Percentiles rank a stretch among this genome's conserved stretches.
phyloP scores from a whole-genome alignment of 2,797 vertebrate species.

The Danio albolineatus region DNA sequence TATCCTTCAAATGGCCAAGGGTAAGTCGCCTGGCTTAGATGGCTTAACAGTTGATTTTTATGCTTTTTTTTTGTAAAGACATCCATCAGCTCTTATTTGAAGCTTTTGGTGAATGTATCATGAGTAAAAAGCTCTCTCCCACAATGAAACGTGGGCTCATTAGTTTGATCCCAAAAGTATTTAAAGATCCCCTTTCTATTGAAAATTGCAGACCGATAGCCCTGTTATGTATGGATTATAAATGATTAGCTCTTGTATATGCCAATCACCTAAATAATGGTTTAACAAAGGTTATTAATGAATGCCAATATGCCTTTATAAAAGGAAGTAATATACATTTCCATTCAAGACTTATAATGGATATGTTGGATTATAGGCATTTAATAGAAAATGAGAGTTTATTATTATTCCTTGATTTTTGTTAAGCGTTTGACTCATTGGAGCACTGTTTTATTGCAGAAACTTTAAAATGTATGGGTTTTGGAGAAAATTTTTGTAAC shows the following conservation, averaged over 20 bases:
- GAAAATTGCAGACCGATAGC: constrained; percentile 14
- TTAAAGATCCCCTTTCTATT: constrained; percentile 9
- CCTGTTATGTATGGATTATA: constrained; percentile 1
- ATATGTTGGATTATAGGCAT: constrained; percentile 27
- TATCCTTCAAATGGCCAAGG: constrained; percentile 29
- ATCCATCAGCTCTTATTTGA: no score
- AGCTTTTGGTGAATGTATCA: no score
- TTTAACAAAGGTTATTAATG: neutral
- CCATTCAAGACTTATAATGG: constrained; percentile 13
- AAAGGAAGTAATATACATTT: constrained; percentile 16
- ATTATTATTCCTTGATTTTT: constrained; percentile 28
- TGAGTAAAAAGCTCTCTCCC: no score
- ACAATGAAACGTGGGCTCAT: no score
- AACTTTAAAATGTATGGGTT: constrained; percentile 13
- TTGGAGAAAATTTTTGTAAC: constrained; percentile 3
- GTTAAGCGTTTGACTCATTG: constrained; percentile 23
- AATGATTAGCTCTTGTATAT: constrained; percentile 65
- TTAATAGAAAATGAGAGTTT: constrained; percentile 1
- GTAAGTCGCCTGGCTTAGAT: no score
- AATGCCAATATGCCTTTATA: constrained; percentile 36
- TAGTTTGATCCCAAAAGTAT: constrained; percentile 11
- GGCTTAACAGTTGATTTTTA: no score
- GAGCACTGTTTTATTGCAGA: neutral
- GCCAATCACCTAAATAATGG: constrained; percentile 52
- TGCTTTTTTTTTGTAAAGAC: no score